Conservation (phyloP, 2,797 vertebrate species). For the Crenichthys baileyi region DNA sequence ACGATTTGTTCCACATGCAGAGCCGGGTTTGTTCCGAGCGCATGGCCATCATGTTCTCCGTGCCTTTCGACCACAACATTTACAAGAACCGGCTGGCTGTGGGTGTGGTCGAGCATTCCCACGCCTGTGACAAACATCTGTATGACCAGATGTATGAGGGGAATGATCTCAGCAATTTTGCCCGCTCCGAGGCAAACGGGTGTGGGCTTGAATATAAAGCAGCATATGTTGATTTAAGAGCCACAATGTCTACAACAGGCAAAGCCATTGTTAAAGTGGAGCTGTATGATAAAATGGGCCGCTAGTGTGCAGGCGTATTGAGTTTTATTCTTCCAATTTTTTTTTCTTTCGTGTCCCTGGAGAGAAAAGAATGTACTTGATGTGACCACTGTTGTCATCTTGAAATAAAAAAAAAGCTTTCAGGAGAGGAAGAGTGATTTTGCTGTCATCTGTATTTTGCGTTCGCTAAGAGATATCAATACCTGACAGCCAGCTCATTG, state of each 20-base stretch:
- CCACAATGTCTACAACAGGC: conserved; percentile 73
- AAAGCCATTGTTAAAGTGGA: conserved; percentile 79
- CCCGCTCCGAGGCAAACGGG: conserved; percentile 44
- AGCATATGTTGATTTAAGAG: conserved; percentile 58
- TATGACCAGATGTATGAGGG: conserved; percentile 76
- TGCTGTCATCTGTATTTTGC: conserved; percentile 58
- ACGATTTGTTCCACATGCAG: conserved; percentile 73
- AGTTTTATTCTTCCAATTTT: conserved; percentile 14
- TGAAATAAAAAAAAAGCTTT: conserved; percentile 23
- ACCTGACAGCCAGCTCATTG: conserved; percentile 70
- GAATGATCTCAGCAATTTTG: conserved; percentile 62
- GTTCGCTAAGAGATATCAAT: conserved; percentile 60
- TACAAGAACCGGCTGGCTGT: conserved; percentile 75
- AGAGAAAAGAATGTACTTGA: conserved; percentile 53
- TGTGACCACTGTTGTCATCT: conserved; percentile 43
- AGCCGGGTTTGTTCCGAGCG: conserved; percentile 55
- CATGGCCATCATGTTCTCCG: conserved; percentile 76
- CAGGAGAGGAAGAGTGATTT: conserved; percentile 55
- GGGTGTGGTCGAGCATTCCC: conserved; percentile 59
- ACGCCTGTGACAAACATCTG: conserved; percentile 68
- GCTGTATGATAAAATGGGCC: conserved; percentile 71
- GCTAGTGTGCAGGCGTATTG: conserved; percentile 14
- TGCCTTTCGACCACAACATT: conserved; percentile 73
- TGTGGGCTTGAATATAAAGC: conserved; percentile 51
- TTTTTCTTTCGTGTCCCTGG: conserved; percentile 18